Evolutionary conservation across 2,797 vertebrate genomes (phyloP).

Genomic region (Remorina albescens): DNA sequence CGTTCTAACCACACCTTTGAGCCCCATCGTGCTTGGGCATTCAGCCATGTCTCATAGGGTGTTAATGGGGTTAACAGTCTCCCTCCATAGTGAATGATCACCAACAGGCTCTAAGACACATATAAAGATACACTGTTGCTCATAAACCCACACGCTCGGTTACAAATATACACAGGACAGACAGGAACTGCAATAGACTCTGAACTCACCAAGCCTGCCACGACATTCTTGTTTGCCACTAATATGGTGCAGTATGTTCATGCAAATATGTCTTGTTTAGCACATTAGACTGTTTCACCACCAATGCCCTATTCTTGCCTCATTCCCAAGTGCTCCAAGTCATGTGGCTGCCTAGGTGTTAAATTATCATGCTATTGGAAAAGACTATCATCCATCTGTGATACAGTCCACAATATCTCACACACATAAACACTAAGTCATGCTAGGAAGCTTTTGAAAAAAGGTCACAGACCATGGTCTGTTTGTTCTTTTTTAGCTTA

Average conservation of each 20-base stretch:
- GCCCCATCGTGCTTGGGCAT: conserved; percentile 28
- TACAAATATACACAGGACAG: conserved; percentile 20
- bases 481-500: neutral
- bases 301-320: conserved; percentile 10
- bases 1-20: conserved; percentile 50
- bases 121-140: conserved; percentile 14
- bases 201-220: conserved; percentile 57
- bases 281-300: conserved; percentile 43
- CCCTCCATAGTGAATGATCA: conserved; percentile 28
- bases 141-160: conserved; percentile 28
- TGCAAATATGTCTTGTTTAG: conserved; percentile 37
- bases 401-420: neutral
- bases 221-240: conserved; percentile 74
- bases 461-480: neutral
- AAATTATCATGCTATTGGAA: conserved; percentile 28
- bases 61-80: conserved; percentile 63
- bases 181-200: conserved; percentile 47
- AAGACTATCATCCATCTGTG: conserved; percentile 14
- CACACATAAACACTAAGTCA: neutral
- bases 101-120: conserved; percentile 11
- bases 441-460: conserved; percentile 1
- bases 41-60: conserved; percentile 41
- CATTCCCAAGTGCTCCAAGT: conserved; percentile 33
- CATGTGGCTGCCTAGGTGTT: conserved; percentile 34
- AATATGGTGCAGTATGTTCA: conserved; percentile 22